A percentile compares a stretch with the other conserved stretches of the same genome.
Evolutionary conservation across 2,888 invertebrate species (phyloP).

Genomic region (Cremastinae sp.): DNA sequence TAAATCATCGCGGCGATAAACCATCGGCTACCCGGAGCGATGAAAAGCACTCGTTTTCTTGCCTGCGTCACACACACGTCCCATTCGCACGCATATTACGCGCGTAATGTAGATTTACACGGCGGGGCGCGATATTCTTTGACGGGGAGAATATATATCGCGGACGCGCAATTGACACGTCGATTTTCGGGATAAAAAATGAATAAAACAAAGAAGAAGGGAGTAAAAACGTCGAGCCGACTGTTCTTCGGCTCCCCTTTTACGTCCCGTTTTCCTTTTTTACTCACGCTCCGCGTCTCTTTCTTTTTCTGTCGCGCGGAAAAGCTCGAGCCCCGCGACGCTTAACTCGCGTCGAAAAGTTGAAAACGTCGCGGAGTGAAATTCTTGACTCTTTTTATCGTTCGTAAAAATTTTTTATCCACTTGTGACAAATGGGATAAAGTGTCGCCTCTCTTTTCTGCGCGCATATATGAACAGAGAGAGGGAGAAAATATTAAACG

Average conservation of each 20-base stretch:
- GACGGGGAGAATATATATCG: not conserved
- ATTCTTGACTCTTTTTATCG: too few relatives aligned
- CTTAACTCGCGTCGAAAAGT: not conserved
- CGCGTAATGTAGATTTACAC: not conserved
- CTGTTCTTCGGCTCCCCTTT: not conserved
- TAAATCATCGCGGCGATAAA: constrained; percentile 47
- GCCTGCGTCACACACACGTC: not conserved
- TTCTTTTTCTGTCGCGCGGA: constrained; percentile 1
- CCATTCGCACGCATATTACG: not conserved
- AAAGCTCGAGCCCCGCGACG: not conserved
- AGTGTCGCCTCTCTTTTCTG: too few relatives aligned
- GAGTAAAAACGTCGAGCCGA: constrained; percentile 9
- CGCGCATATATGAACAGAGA: too few relatives aligned
- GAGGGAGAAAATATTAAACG: not conserved
- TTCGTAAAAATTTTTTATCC: too few relatives aligned
- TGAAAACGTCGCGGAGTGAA: not conserved
- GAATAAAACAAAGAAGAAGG: not conserved
- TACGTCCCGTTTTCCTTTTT: not conserved
- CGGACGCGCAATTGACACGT: constrained; percentile 19
- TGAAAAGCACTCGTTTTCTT: constrained; percentile 38
- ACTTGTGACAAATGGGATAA: too few relatives aligned
- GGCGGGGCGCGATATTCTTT: not conserved
- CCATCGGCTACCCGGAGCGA: constrained; percentile 21
- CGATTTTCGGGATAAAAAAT: not conserved
- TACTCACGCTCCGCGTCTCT: too few relatives aligned